Conservation (phyloP, 2,888 invertebrate genomes). For the Polydrusus cervinus region DNA sequence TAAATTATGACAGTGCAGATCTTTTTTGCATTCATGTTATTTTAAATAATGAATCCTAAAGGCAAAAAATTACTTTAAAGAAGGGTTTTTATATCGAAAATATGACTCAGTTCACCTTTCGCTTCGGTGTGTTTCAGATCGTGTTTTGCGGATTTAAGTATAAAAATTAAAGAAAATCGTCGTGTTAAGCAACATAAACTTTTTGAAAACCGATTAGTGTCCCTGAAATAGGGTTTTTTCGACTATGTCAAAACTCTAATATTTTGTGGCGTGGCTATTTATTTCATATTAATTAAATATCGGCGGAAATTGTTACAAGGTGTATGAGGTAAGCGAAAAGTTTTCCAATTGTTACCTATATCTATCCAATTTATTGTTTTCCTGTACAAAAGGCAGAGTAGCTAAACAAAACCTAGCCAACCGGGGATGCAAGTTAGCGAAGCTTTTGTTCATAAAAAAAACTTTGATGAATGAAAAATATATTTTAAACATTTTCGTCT, state of each 20-base stretch:
- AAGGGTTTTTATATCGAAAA: conserved; percentile 30
- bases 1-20: background rate
- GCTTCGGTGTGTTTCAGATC: conserved; percentile 43
- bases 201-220: background rate
- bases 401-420: too few species aligned
- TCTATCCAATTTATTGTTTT: too few species aligned
- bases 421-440: too few species aligned
- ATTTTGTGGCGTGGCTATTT: background rate
- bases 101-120: conserved; percentile 42
- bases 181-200: background rate
- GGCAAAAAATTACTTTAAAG: conserved; percentile 39
- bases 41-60: conserved; percentile 23
- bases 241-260: background rate
- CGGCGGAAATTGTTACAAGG: conserved; percentile 7
- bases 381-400: too few species aligned
- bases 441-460: too few species aligned
- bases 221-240: background rate
- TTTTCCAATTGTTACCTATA: too few species aligned
- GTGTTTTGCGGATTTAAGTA: conserved; percentile 28
- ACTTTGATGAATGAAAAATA: too few species aligned
- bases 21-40: conserved; percentile 6
- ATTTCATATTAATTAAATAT: background rate
- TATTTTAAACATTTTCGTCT: too few species aligned
- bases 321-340: conserved; percentile 8
- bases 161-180: conserved; percentile 13